phyloP scores from a whole-genome alignment of 2,888 invertebrate genomes.

The Drosophila falleni region DNA sequence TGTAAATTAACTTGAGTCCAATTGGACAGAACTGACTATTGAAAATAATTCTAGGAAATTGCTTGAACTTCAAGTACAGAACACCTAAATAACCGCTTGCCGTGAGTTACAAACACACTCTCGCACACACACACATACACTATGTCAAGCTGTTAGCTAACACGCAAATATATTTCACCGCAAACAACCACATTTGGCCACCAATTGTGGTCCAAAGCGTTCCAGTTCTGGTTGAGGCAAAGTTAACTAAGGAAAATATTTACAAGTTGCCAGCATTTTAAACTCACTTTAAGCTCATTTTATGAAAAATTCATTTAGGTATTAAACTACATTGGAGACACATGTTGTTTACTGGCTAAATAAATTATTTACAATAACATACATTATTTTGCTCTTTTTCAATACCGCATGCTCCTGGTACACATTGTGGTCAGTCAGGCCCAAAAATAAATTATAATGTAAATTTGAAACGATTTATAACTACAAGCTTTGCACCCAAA shows the following conservation, averaged over 20 bases:
- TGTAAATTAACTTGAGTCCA: background rate
- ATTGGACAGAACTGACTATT: background rate
- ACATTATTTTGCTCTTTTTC: background rate
- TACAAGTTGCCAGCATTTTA: background rate
- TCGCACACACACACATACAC: background rate
- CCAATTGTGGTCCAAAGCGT: constrained; percentile 16
- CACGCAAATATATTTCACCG: constrained; percentile 7
- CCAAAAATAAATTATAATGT: constrained; percentile 13
- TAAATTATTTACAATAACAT: background rate
- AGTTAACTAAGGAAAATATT: background rate
- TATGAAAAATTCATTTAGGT: background rate
- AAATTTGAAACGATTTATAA: constrained; percentile 23
- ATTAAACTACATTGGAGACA: background rate
- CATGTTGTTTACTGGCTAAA: background rate
- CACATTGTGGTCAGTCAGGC: constrained; percentile 15
- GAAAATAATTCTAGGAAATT: constrained; percentile 1
- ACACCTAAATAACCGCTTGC: background rate
- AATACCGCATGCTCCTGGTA: background rate
- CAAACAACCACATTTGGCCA: constrained; percentile 13
- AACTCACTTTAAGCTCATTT: background rate
- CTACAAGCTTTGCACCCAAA: constrained; percentile 7
- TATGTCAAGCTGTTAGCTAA: background rate
- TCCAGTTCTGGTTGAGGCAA: constrained; percentile 1
- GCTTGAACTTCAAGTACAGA: constrained; percentile 5
- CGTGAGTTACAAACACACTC: background rate